Evolutionary conservation across 1,140 invertebrate genomes (phyloP), one percentile per base, ranked within the genome.

Genomic region (Drosophila nasuta): DNA sequence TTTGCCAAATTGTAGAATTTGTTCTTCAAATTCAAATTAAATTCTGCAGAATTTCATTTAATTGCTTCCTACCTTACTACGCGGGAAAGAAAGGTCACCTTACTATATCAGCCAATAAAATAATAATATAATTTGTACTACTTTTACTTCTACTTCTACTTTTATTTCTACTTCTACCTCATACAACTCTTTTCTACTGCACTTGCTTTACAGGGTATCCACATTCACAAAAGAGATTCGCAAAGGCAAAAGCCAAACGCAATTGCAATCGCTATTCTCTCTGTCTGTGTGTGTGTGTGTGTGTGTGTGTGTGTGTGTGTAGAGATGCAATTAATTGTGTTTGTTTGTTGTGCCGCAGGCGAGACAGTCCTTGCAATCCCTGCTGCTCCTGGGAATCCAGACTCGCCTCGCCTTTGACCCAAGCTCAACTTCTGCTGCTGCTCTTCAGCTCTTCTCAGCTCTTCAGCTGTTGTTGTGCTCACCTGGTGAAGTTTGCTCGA

Each of bases 321-420:
- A 73, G 65, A 77, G 73, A 54, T 82, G 76, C 81, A 90, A 80
- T 90, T 90, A 91, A 91, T 91, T 91, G 69, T 81, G 79, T 91
- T 91, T 81, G 73, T 91, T 89, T 89, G 74, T 79, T 81, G 67
- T 85, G 77, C 77, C 69, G 63, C 41, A 62, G 52, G 58, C 35
- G 8, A 20, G 41, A 5, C 20, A 15, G 56, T 59, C 43, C 33
- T 41, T 63, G 51, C 15, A 17, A 1, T 35, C 10, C 43, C 33
- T n/a, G 33, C 54, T 64, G 3, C 20, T 20, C 20, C 20, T 20
- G 20, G 20, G 20, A 20, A 3, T 20, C 20, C 20, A 20, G 20
- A 20, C 20, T 20, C 20, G 20, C 20, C 20, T 20, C 20, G 20
- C 46, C 63, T 74, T 73, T 49, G 56, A 43, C 59, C 35, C 48